A percentile compares a stretch with the other conserved stretches of the same genome.
These are phyloP conservation scores for Garrulus glandarius DNA, from an alignment of 2,797 vertebrate species.

Conservation along the genomic window DNA sequence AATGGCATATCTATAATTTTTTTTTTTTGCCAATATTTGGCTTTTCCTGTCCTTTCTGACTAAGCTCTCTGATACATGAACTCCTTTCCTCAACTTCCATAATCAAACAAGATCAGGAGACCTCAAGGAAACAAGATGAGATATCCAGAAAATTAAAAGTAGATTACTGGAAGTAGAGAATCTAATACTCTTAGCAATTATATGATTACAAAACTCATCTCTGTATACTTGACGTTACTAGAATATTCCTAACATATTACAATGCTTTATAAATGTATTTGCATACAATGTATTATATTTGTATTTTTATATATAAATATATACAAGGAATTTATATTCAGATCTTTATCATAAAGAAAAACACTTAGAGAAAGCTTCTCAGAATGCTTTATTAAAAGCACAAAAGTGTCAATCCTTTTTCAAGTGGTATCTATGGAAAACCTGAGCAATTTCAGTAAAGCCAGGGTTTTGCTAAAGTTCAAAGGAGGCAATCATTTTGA, in stretches of 20 bases:
- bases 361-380: background rate
- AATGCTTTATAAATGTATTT: background rate
- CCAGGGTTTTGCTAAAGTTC: background rate
- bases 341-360: background rate
- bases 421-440: background rate
- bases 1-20: background rate
- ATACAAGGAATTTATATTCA: background rate
- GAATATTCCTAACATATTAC: background rate
- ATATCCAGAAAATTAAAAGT: background rate
- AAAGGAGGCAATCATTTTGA: background rate
- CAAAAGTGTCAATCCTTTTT: background rate
- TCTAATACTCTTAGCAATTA: background rate
- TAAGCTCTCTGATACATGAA: background rate
- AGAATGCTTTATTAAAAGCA: background rate
- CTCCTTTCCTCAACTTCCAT: background rate
- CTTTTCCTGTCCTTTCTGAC: background rate
- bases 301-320: background rate
- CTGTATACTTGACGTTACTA: background rate
- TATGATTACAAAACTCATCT: background rate
- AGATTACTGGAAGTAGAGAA: background rate
- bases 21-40: background rate
- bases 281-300: background rate
- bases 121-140: slow-evolving; percentile 19
- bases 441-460: background rate
- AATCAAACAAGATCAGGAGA: background rate